Evolutionary conservation across 2,113 vertebrate species (phyloP).

Genomic region (Megatriorchis doriae): DNA sequence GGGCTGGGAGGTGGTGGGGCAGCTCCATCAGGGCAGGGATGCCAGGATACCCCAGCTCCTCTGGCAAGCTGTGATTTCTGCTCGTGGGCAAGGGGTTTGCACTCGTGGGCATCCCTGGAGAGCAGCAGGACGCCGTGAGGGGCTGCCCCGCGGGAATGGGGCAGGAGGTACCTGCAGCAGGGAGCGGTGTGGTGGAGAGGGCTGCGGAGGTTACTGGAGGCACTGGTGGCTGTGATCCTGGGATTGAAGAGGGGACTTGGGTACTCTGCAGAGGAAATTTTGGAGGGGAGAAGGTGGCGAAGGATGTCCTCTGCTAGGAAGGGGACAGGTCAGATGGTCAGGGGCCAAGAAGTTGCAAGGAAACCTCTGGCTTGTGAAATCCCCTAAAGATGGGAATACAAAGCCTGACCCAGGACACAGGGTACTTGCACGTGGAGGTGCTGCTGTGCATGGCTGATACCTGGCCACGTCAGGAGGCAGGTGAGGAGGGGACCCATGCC

Average conservation of each 20-base stretch:
- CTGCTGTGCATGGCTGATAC: fast-evolving
- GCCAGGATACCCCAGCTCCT: neutral
- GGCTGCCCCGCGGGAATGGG: fast-evolving
- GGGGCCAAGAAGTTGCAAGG: neutral
- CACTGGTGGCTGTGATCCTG: neutral
- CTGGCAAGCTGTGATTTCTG: neutral
- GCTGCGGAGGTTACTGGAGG: neutral
- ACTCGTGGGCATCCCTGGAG: neutral
- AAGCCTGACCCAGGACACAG: fast-evolving
- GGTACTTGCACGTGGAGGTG: neutral
- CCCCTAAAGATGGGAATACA: neutral
- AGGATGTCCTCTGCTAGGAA: neutral
- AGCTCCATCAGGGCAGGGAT: neutral
- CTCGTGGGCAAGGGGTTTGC: neutral
- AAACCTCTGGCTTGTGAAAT: neutral
- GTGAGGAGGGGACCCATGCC: neutral
- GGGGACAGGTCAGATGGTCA: neutral
- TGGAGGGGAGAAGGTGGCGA: neutral
- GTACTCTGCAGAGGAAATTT: neutral
- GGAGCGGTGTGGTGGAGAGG: neutral
- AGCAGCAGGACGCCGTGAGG: neutral
- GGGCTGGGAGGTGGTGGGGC: neutral
- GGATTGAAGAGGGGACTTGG: neutral
- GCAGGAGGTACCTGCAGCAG: neutral
- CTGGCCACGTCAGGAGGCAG: neutral